These are phyloP conservation scores for Adelges cooleyi DNA, from an alignment of 1,140 invertebrate species.

Conservation along the genomic window DNA sequence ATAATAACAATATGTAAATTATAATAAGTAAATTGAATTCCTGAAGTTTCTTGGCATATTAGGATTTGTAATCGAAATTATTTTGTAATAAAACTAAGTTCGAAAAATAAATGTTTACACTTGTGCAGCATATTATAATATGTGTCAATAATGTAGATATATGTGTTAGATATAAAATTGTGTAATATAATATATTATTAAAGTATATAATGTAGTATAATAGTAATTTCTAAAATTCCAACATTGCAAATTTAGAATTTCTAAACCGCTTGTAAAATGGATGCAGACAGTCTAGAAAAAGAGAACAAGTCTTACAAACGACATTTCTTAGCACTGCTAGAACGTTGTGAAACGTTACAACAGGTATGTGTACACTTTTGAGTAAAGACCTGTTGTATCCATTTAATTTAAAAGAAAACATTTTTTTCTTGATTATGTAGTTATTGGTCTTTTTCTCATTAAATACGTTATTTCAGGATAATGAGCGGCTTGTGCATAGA, in stretches of 20 bases:
- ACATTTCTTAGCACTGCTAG: conserved; percentile 50
- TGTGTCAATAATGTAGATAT: no score
- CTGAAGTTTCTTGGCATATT: no score
- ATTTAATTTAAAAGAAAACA: no score
- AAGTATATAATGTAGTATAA: background rate
- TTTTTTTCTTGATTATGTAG: no score
- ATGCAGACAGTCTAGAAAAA: conserved; percentile 43
- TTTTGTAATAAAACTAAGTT: no score
- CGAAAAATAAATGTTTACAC: no score
- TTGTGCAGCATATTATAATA: conserved; percentile 11
- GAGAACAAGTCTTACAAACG: conserved; percentile 48
- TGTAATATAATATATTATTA: no score
- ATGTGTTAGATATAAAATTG: no score
- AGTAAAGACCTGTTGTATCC: background rate
- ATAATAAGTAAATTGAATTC: no score
- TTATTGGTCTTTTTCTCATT: no score
- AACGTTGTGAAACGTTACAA: conserved; percentile 51
- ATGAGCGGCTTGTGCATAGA: conserved; percentile 50
- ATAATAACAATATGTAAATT: no score
- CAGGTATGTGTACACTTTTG: conserved; percentile 35
- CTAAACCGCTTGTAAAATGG: conserved; percentile 7
- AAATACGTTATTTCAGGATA: conserved; percentile 43
- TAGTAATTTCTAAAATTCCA: background rate
- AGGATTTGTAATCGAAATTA: no score
- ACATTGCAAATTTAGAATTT: background rate